Evolutionary conservation across 2,113 vertebrate genomes (phyloP).

Genomic region (Cacatua alba): DNA sequence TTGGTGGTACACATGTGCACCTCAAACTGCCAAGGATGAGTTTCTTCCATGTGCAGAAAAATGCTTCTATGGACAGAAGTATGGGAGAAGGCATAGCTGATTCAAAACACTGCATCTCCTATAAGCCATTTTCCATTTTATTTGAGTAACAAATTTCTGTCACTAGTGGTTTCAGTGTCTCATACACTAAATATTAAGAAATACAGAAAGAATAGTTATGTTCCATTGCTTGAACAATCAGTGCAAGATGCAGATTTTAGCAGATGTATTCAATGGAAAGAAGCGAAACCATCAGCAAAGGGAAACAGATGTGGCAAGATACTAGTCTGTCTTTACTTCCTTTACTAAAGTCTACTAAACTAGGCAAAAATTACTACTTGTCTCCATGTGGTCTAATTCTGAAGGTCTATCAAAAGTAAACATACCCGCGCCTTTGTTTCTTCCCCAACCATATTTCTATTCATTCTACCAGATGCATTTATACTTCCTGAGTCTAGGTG

Average conservation of each 20-base stretch:
- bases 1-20: rapidly evolving
- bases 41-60: not conserved
- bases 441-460: not conserved
- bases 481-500: not conserved
- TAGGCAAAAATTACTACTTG: not conserved
- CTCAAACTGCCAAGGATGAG: not conserved
- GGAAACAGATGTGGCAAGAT: not conserved
- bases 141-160: not conserved
- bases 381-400: not conserved
- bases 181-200: not conserved
- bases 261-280: not conserved
- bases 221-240: rapidly evolving
- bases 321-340: not conserved
- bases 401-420: not conserved
- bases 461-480: not conserved
- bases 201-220: rapidly evolving
- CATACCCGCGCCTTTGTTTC: not conserved
- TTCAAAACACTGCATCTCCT: not conserved
- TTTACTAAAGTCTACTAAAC: not conserved
- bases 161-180: not conserved
- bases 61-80: not conserved
- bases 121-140: not conserved
- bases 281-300: not conserved
- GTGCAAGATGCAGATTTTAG: not conserved
- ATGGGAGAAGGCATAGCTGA: not conserved